Base-by-base conservation (phyloP, 2,113 vertebrate genomes). In the Cynopterus brachyotis region DNA sequence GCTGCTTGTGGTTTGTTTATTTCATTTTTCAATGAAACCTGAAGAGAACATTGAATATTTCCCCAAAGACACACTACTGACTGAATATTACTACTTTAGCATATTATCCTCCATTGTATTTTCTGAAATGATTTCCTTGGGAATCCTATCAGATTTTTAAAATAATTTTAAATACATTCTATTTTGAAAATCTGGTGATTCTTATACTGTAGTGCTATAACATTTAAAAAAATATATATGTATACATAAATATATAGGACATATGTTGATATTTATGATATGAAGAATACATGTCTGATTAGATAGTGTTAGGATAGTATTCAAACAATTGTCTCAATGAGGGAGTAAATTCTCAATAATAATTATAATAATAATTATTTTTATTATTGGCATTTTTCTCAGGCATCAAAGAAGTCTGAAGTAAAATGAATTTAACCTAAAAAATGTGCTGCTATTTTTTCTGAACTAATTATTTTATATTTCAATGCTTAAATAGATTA, bases 1-100 rank as follows among this genome's bases (percentile, higher is more conserved):
- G 69, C 64, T 94, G 75, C 72, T 95, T 96, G 59, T 95, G 87
- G 72, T 89, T 98, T 98, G 13, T 96, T 94, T 94, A 69, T 97
- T 97, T 98, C 95, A 76, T 96, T 98, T 97, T 97, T 96, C 97
- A 97, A 35, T n/a, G 62, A 95, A 97, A 85, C 22, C 15, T 94
- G 64, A 96, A 96, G 84, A 97, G 53, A 96, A 67, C 91, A 80
- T 57, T 95, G 79, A 92, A 7, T 91, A 96, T 96, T 97, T 96
- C 47, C 69, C 84, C 67, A 26, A 98, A 97, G 92, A 66, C 24
- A 40, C 83, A 66, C 4, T 19, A 9, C 17, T 57, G 96, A 88
- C 70, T 94, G 64, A n/a, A 45, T 97, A 91, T 62, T 50, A 47
- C 60, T 96, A 28, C 1, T 42, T 97, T 82, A 90, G 12, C 64